A percentile compares a stretch with the other conserved stretches of the same genome.
Evolutionary conservation across 1,140 invertebrate genomes (phyloP).

Genomic region (Lineus longissimus): DNA sequence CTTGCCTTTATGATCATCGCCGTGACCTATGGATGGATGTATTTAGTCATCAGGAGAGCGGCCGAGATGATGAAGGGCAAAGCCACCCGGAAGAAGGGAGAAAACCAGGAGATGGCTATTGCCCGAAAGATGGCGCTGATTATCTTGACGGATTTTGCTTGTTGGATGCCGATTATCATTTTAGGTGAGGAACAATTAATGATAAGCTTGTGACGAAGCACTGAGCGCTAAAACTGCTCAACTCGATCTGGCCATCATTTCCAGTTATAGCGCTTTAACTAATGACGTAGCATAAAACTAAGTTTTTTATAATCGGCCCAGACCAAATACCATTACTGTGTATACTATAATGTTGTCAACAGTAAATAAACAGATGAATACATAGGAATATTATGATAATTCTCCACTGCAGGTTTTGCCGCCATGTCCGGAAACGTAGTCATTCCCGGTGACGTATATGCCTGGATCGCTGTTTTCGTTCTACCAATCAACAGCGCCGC

Average conservation of each 20-base stretch:
- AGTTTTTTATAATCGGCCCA: no score
- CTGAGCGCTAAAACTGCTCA: not conserved
- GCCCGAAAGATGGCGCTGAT: constrained; percentile 14
- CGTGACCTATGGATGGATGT: constrained; percentile 5
- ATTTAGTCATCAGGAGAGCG: not conserved
- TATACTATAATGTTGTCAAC: no score
- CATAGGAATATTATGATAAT: not conserved
- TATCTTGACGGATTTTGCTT: constrained; percentile 16
- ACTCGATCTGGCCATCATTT: not conserved
- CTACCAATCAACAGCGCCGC: constrained; percentile 16
- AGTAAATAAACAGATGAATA: no score
- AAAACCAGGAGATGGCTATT: constrained; percentile 10
- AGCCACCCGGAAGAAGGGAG: not conserved
- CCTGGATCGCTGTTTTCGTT: constrained; percentile 20
- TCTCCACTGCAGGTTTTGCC: not conserved
- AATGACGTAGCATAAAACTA: no score
- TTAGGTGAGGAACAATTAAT: constrained; percentile 54
- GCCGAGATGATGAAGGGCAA: not conserved
- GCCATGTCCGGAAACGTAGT: not conserved
- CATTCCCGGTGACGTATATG: constrained; percentile 7
- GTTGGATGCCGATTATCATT: constrained; percentile 13
- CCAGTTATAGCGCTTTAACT: no score
- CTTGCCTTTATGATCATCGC: constrained; percentile 12
- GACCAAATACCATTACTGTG: no score
- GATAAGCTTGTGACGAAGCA: not conserved